Evolutionary conservation across 1,140 invertebrate genomes (phyloP), one percentile per base, ranked within the genome.

Genomic region (Drosophila nigromelanica): DNA sequence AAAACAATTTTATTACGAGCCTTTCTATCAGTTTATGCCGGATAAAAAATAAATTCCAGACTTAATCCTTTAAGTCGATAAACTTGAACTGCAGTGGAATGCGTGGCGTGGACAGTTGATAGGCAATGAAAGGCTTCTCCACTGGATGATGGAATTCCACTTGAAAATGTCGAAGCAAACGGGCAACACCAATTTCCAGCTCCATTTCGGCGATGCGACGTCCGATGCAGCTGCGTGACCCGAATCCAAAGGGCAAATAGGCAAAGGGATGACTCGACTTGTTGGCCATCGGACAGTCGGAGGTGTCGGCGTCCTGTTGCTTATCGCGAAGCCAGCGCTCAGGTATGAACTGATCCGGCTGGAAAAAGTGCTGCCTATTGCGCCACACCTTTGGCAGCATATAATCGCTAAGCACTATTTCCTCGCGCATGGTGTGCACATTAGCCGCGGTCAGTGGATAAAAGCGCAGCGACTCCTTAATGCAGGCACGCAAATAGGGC

Each of bases 181-280:
- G 94, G 8, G 94, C 90, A 3, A 95, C 66, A 24, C 94, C 93
- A 5, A 95, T 91, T 87, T 95, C 93, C 48, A 96, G 89, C 87
- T 96, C 95, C 76, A 96, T 93, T 83, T 95, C 94, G 2, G 95
- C 95, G 76, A 96, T 94, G 61, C 96, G 92, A 66, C 94, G 93
- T 3, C 93, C 93, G 58, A 94, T 90, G 73, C 93, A 94, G 56
- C 89, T 92, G 52, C 93, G 89, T 7, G 92, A 92, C 15, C 94
- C 94, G 71, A 93, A 94, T 4, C 94, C 94, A 78, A 95, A 95
- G 0, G 94, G 93, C 63, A 95, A 91, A 39, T 94, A 93, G 3
- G 93, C 90, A 76, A 94, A 95, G 0, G 94, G 94, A 91, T 95
- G 92, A 61, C 90, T 91, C 11, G 91, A 75, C 59, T 92, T 91